phyloP scores from a whole-genome alignment of 2,113 vertebrate genomes.

The Pseudopipra pipra region DNA sequence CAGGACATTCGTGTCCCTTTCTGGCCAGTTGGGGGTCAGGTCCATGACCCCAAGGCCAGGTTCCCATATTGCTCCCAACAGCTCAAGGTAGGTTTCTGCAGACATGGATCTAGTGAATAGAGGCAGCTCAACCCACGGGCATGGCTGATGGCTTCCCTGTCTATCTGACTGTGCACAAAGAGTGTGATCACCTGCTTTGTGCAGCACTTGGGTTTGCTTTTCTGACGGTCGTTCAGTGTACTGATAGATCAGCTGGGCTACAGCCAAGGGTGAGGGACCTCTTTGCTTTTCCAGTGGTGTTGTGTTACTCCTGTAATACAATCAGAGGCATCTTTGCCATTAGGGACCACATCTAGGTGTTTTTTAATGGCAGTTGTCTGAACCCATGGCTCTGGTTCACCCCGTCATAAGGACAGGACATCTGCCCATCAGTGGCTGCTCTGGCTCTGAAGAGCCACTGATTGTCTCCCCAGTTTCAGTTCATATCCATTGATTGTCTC shows the following conservation, averaged over 20 bases:
- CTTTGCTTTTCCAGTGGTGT: not conserved
- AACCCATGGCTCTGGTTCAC: not conserved
- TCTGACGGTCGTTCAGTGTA: rapidly evolving
- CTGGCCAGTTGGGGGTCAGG: not conserved
- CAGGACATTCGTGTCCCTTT: not conserved
- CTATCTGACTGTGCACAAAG: not conserved
- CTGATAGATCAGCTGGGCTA: not conserved
- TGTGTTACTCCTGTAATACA: not conserved
- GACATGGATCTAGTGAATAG: not conserved
- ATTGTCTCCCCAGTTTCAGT: not conserved
- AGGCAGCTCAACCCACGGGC: not conserved
- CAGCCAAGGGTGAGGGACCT: not conserved
- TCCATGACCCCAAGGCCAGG: rapidly evolving
- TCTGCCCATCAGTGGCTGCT: not conserved
- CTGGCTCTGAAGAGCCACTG: not conserved
- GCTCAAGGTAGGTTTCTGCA: not conserved
- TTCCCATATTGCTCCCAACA: not conserved
- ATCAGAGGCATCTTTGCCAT: not conserved
- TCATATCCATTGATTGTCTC: not conserved
- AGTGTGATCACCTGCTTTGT: not conserved
- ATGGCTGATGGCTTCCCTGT: not conserved
- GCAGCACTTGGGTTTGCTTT: not conserved
- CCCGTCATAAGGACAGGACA: not conserved
- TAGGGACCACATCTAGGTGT: not conserved
- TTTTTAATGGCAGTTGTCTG: not conserved